Conservation (phyloP, 2,888 invertebrate genomes). For the Caenorhabditis sp. region DNA sequence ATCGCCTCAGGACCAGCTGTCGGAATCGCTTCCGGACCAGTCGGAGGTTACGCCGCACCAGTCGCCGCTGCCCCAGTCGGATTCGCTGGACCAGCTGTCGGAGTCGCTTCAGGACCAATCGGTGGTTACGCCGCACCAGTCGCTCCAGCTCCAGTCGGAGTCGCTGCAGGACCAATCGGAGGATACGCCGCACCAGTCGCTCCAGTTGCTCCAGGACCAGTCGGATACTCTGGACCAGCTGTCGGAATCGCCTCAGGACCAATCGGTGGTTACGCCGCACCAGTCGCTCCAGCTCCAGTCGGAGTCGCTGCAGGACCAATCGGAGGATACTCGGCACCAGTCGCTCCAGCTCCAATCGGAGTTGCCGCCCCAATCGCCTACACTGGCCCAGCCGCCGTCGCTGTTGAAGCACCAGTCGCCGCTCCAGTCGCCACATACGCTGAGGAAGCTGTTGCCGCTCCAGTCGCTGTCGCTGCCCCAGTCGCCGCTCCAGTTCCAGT, state of each 20-base stretch:
- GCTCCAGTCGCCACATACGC: no score
- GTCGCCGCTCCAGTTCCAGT: neutral
- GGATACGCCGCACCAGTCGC: neutral
- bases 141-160: conserved; percentile 4
- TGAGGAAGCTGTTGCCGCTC: conserved; percentile 7
- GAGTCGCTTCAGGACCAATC: neutral
- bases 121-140: conserved; percentile 3
- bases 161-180: conserved; percentile 1
- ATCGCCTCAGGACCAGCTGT: conserved; percentile 9
- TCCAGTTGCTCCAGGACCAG: conserved; percentile 2
- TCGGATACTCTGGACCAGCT: neutral
- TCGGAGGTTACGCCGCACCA: conserved; percentile 1
- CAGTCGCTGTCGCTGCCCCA: conserved; percentile 12
- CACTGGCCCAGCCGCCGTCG: neutral
- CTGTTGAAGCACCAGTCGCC: neutral
- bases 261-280: conserved; percentile 2
- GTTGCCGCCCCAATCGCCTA: neutral
- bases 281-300: conserved; percentile 2
- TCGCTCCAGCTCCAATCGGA: conserved; percentile 3
- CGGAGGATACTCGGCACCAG: neutral
- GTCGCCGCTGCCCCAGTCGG: conserved; percentile 2
- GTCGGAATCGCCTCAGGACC: neutral
- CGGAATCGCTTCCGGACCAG: neutral
- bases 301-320: conserved; percentile 6
- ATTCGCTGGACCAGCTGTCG: neutral